These are phyloP conservation scores for Amniataba percoides DNA, from an alignment of 2,797 vertebrate genomes.

Conservation along the genomic window DNA sequence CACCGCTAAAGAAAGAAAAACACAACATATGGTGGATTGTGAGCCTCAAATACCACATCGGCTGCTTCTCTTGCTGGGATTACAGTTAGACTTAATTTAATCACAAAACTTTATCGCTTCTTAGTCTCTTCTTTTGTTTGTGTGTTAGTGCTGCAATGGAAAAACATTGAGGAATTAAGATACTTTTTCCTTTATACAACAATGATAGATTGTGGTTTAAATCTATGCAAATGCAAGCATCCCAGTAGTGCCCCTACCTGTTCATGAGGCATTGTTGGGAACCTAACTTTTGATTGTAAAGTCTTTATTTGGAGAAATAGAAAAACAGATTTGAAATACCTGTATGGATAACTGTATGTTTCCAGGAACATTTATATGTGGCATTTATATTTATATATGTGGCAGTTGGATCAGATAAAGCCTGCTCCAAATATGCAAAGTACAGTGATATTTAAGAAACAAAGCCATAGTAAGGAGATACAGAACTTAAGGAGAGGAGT, in stretches of 20 bases:
- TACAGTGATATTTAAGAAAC: background rate
- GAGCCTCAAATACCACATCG: conserved; percentile 21
- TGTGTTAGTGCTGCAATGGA: background rate
- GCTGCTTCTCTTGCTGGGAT: background rate
- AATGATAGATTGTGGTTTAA: background rate
- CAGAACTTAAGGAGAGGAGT: background rate
- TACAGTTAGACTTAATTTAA: conserved; percentile 1
- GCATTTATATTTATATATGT: background rate
- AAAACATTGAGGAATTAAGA: background rate
- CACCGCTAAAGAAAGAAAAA: conserved; percentile 38
- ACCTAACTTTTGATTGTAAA: background rate
- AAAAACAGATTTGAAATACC: background rate
- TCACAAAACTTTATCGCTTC: background rate
- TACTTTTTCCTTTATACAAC: background rate
- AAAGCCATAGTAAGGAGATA: background rate
- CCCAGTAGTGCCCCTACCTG: background rate
- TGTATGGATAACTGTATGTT: background rate
- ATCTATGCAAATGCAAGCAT: background rate
- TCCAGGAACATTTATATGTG: background rate
- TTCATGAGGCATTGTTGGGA: background rate
- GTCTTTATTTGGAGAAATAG: background rate
- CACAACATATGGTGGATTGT: conserved; percentile 34
- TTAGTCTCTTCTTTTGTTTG: background rate
- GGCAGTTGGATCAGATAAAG: background rate
- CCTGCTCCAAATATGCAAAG: background rate